These are phyloP conservation scores for Heptranchias perlo DNA, from an alignment of 2,113 vertebrate species.

Conservation along the genomic window DNA sequence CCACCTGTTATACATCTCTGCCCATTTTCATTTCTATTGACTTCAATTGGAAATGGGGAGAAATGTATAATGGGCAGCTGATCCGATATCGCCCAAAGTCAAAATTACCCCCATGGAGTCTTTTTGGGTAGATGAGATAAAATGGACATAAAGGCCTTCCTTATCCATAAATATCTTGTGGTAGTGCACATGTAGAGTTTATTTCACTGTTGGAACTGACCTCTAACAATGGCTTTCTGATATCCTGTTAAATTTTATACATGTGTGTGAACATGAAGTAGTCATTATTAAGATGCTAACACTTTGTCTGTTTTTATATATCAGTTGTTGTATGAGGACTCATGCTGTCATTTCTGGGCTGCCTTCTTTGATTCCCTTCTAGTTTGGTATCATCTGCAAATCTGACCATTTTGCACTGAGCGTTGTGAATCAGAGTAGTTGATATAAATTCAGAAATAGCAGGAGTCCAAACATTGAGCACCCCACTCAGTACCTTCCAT, in stretches of 20 bases:
- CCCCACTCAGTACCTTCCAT: too few relatives aligned
- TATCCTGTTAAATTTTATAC: neutral
- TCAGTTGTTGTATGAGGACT: conserved; percentile 2
- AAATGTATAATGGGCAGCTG: neutral
- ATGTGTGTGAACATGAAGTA: conserved; percentile 13
- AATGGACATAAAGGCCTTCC: neutral
- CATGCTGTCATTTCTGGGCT: neutral
- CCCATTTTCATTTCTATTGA: neutral
- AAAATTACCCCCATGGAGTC: neutral
- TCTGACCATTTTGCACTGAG: neutral
- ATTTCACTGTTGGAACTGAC: neutral
- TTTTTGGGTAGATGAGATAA: neutral
- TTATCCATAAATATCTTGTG: neutral
- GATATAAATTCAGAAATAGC: neutral
- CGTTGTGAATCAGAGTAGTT: neutral
- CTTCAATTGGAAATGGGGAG: neutral
- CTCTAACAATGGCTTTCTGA: neutral
- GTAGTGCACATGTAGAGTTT: neutral
- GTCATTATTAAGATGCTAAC: neutral
- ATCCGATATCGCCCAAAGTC: neutral
- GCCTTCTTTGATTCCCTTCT: neutral
- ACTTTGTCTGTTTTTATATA: neutral
- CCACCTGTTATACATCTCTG: neutral
- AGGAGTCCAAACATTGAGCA: too few relatives aligned
- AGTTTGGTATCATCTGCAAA: neutral